phyloP scores from a whole-genome alignment of 1,140 invertebrate species.

The Piezodorus guildinii region DNA sequence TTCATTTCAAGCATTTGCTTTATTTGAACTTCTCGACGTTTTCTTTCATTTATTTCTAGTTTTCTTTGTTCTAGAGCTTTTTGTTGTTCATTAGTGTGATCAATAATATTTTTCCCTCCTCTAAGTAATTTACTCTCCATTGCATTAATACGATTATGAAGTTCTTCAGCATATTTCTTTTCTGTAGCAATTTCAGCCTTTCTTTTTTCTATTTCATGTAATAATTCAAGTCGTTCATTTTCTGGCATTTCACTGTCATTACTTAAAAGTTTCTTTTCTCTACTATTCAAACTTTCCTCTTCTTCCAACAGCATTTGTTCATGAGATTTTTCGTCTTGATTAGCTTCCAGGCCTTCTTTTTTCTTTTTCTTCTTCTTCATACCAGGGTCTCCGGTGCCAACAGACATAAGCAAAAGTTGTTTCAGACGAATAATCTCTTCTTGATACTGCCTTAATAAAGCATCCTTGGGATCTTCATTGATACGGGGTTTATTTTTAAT shows the following conservation, averaged over 20 bases:
- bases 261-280: conserved; percentile 19
- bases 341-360: conserved; percentile 7
- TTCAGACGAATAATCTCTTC: conserved; percentile 64
- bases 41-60: conserved; percentile 72
- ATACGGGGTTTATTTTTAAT: conserved; percentile 93
- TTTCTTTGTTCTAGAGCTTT: conserved; percentile 65
- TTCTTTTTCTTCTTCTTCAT: conserved; percentile 22
- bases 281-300: conserved; percentile 19
- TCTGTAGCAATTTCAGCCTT: conserved; percentile 38
- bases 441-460: conserved; percentile 75
- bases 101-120: conserved; percentile 76
- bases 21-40: conserved; percentile 65
- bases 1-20: conserved; percentile 74
- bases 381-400: conserved; percentile 7
- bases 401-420: conserved; percentile 19
- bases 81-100: conserved; percentile 83
- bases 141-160: conserved; percentile 41
- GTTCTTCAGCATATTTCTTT: conserved; percentile 27
- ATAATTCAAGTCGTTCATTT: conserved; percentile 45
- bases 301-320: conserved; percentile 21
- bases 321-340: conserved; percentile 15
- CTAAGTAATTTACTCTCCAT: conserved; percentile 80
- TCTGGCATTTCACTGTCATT: conserved; percentile 20
- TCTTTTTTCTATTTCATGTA: conserved; percentile 44
- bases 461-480: conserved; percentile 92